A percentile compares a stretch with the other conserved stretches of the same genome.
Conservation (phyloP, 2,113 vertebrate genomes). For the Phasianus colchicus region DNA sequence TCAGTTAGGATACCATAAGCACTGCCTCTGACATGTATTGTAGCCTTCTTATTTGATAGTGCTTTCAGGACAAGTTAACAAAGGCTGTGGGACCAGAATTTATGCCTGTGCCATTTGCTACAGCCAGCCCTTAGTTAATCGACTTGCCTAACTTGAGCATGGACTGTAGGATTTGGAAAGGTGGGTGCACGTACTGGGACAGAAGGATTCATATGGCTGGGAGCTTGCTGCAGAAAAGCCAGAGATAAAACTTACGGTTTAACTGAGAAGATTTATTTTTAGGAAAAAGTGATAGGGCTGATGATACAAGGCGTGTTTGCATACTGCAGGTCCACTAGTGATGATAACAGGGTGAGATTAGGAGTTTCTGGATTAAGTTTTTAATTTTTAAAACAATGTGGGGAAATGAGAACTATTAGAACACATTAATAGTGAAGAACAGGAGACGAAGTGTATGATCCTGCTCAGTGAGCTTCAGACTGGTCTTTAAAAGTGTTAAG, state of each 20-base stretch:
- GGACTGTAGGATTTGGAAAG: neutral
- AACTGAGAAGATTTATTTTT: neutral
- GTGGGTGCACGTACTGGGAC: neutral
- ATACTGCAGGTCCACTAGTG: neutral
- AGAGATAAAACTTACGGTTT: neutral
- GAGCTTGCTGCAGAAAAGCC: neutral
- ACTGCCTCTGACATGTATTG: fast-evolving
- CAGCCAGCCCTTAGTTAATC: neutral
- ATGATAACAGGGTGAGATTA: neutral
- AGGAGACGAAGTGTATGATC: neutral
- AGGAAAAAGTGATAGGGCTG: neutral
- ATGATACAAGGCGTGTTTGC: neutral
- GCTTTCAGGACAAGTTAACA: neutral
- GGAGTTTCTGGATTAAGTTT: neutral
- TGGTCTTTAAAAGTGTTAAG: neutral
- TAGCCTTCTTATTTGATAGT: neutral
- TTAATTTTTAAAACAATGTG: neutral
- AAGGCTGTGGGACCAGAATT: neutral
- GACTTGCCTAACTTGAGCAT: neutral
- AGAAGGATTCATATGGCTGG: neutral
- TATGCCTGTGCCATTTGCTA: neutral
- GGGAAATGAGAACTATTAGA: neutral
- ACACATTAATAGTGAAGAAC: neutral
- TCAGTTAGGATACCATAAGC: neutral
- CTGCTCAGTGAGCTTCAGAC: neutral